phyloP scores from a whole-genome alignment of 1,140 invertebrate species.

The Neodiprion fabricii region DNA sequence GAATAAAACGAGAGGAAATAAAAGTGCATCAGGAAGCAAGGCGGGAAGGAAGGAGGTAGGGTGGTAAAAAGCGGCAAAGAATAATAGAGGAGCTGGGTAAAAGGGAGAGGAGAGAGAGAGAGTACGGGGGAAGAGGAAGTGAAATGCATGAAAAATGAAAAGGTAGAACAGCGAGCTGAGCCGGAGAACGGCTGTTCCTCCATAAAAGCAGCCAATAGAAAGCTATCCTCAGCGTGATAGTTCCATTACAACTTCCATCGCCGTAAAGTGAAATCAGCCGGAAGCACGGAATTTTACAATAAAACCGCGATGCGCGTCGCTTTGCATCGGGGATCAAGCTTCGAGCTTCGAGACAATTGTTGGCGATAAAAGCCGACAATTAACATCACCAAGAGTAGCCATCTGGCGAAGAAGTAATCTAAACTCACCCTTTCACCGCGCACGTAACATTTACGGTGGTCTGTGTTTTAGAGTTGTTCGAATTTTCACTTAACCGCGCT shows the following conservation, averaged over 20 bases:
- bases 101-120: constrained; percentile 7
- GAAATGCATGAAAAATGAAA: background rate
- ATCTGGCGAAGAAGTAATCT: too few species aligned
- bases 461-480: too few species aligned
- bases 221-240: constrained; percentile 29
- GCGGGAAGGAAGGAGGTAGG: background rate
- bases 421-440: too few species aligned
- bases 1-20: constrained; percentile 2
- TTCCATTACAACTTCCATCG: constrained; percentile 29
- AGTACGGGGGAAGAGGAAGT: constrained; percentile 13
- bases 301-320: background rate
- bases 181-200: background rate
- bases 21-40: background rate
- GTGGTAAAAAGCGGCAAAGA: background rate
- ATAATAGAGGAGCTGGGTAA: constrained; percentile 1
- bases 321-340: background rate
- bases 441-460: too few species aligned
- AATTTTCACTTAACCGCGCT: too few species aligned
- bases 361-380: too few species aligned
- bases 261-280: constrained; percentile 33
- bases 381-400: too few species aligned
- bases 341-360: background rate
- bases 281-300: constrained; percentile 20
- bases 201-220: constrained; percentile 18
- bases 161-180: background rate